A percentile compares a stretch with the other conserved stretches of the same genome.
phyloP scores from a whole-genome alignment of 2,113 vertebrate genomes.

The Conger conger region DNA sequence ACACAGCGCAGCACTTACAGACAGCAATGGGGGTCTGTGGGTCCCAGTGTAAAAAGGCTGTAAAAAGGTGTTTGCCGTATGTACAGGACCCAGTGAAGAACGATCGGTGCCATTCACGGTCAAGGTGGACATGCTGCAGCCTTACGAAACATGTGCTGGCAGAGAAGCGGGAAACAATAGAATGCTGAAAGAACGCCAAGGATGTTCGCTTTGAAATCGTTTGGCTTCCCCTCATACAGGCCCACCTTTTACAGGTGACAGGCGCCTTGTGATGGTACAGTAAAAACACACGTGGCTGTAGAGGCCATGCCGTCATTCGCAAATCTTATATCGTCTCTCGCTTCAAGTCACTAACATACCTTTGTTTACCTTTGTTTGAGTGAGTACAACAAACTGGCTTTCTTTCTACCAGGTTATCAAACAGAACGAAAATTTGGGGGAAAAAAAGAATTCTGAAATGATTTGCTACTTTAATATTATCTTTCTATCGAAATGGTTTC shows the following conservation, averaged over 20 bases:
- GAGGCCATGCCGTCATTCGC: too few relatives aligned
- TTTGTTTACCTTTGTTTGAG: background rate
- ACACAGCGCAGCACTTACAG: background rate
- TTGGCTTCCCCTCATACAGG: background rate
- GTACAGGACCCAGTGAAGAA: too few relatives aligned
- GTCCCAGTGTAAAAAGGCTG: background rate
- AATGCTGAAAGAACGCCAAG: background rate
- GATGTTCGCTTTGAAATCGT: background rate
- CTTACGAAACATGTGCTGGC: background rate
- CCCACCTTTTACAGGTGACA: background rate
- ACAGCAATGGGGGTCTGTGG: background rate
- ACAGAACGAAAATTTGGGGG: background rate
- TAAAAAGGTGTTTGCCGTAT: background rate
- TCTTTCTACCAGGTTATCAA: background rate
- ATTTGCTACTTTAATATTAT: background rate
- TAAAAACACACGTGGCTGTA: background rate
- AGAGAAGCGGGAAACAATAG: background rate
- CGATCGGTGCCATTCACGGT: background rate
- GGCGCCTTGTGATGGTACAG: background rate
- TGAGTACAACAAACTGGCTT: background rate
- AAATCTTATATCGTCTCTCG: background rate
- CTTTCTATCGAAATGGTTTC: constrained; percentile 14
- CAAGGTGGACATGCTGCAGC: background rate
- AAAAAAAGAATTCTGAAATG: constrained; percentile 9
- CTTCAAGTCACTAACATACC: background rate